These are phyloP conservation scores for Rynchops niger DNA, from an alignment of 2,113 vertebrate genomes.

Conservation along the genomic window DNA sequence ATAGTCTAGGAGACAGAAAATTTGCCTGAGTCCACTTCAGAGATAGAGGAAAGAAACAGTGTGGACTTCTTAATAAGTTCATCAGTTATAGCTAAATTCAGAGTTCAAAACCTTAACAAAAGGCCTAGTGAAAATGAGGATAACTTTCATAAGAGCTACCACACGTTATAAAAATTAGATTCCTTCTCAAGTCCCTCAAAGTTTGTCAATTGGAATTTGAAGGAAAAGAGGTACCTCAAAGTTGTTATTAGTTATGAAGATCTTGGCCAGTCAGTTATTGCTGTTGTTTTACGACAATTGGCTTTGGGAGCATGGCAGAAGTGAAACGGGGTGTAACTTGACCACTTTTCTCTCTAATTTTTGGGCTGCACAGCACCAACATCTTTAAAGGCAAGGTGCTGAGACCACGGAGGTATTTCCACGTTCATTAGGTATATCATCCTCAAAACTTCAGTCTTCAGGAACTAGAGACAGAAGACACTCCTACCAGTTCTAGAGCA, in stretches of 20 bases:
- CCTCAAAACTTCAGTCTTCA: background rate
- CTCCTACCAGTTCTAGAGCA: background rate
- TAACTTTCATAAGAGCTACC: background rate
- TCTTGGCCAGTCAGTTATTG: background rate
- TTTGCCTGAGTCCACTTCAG: background rate
- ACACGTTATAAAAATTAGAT: background rate
- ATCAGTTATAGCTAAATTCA: background rate
- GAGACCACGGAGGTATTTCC: background rate
- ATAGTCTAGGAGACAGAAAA: constrained; percentile 9
- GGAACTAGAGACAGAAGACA: background rate
- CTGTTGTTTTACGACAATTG: background rate
- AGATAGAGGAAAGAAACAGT: background rate
- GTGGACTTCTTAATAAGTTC: background rate
- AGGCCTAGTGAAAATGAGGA: background rate
- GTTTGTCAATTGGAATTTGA: background rate
- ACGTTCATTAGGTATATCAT: background rate
- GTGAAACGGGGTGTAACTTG: background rate
- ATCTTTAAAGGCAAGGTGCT: background rate
- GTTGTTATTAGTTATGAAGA: background rate
- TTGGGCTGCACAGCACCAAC: background rate
- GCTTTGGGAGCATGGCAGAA: background rate
- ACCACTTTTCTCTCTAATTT: background rate
- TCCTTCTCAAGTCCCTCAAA: background rate
- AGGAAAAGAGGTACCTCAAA: background rate
- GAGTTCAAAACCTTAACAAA: background rate